Conservation (phyloP, 1,140 invertebrate genomes). For the Drosophila asahinai region DNA sequence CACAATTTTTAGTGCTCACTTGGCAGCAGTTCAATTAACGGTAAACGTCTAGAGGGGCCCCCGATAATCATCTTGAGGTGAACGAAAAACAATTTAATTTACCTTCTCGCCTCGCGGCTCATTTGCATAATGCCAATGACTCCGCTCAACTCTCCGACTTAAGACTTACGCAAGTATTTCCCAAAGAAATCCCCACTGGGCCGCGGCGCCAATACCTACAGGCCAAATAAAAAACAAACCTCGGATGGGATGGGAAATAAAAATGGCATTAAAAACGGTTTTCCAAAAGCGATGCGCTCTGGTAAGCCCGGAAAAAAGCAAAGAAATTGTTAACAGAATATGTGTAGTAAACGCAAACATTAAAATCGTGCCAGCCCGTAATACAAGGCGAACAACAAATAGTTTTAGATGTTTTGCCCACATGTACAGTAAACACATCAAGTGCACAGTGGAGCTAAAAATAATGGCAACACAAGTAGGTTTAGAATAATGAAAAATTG, state of each 20-base stretch:
- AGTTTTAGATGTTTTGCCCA: constrained; percentile 42
- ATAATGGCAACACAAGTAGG: too few species aligned
- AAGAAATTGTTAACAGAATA: constrained; percentile 68
- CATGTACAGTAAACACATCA: constrained; percentile 9
- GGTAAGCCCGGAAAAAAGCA: constrained; percentile 60
- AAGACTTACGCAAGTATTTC: constrained; percentile 70
- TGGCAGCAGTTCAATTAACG: constrained; percentile 67
- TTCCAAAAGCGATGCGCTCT: constrained; percentile 71
- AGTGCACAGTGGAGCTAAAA: constrained; percentile 8
- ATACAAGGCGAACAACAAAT: constrained; percentile 58
- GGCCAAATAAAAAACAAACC: constrained; percentile 5
- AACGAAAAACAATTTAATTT: constrained; percentile 73
- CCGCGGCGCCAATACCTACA: constrained; percentile 6
- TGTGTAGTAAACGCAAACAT: constrained; percentile 32
- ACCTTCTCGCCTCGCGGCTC: constrained; percentile 45
- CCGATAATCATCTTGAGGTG: constrained; percentile 62
- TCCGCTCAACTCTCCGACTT: constrained; percentile 25
- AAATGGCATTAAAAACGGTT: constrained; percentile 53
- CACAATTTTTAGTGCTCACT: constrained; percentile 46
- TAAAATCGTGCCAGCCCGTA: constrained; percentile 52
- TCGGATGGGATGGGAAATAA: constrained; percentile 33
- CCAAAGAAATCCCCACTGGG: constrained; percentile 30
- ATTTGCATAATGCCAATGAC: constrained; percentile 79
- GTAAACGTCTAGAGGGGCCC: constrained; percentile 53
- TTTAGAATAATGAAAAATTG: too few species aligned